Conservation (phyloP, 2,797 vertebrate genomes). For the Neostethus bicornis region DNA sequence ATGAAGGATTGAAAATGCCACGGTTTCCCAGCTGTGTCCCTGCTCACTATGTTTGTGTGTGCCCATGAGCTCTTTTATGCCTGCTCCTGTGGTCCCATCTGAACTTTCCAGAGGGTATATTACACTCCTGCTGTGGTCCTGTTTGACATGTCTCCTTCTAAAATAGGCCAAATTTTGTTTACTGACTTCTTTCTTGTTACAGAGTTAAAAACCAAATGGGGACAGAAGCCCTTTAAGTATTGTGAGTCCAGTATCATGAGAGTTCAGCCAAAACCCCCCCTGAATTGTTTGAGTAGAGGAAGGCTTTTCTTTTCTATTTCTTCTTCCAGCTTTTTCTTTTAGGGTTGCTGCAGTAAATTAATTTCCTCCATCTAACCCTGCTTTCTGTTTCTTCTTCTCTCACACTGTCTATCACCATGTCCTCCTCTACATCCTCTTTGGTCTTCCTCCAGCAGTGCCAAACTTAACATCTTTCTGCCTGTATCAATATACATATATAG, state of each 20-base stretch:
- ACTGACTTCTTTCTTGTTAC: conserved; percentile 44
- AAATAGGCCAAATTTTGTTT: conserved; percentile 61
- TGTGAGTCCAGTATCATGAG: conserved; percentile 5
- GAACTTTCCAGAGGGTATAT: conserved; percentile 64
- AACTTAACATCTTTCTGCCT: no score
- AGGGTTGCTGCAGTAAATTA: no score
- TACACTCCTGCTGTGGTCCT: conserved; percentile 49
- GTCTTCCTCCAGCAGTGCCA: no score
- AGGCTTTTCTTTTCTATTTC: neutral
- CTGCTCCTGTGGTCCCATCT: conserved; percentile 49
- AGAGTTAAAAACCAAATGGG: conserved; percentile 15
- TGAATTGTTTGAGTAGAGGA: conserved; percentile 23
- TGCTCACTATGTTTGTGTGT: conserved; percentile 4
- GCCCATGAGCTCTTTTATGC: conserved; percentile 9
- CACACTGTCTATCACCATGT: no score
- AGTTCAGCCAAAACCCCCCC: conserved; percentile 46
- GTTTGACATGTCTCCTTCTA: conserved; percentile 55
- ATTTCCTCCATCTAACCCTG: no score
- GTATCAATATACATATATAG: no score
- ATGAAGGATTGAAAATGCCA: conserved; percentile 18
- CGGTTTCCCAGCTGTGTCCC: conserved; percentile 11
- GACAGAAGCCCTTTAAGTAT: conserved; percentile 14
- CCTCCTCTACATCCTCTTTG: no score
- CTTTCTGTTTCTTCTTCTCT: no score
- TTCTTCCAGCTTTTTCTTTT: no score